Evolutionary conservation across 2,797 vertebrate genomes (phyloP), one percentile per base, ranked within the genome.

Genomic region (Uromys caudimaculatus): DNA sequence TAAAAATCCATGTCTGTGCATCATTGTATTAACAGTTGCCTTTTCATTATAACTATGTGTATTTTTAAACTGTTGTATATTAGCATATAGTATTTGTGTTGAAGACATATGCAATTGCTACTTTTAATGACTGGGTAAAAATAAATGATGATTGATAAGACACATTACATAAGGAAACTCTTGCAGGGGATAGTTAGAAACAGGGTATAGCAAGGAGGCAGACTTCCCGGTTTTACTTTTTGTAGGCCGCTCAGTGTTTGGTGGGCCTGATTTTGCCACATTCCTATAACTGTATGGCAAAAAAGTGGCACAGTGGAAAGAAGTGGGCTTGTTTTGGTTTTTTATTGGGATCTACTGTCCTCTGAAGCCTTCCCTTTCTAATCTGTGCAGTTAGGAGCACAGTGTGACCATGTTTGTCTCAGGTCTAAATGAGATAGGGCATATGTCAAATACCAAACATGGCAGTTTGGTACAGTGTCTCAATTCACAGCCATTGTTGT

Each of bases 381-480:
- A 79, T 76, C 27, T 75, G n/a, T 62, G 86, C 35, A 79, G 52
- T 38, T n/a, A 84, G 23, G 87, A 52, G 17, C 76, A 92, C 58
- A 79, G 71, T 32, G 52, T 24, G 73, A 90, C 32, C 90, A 50
- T 69, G n/a, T 69, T 75, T 84, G 92, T 73, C 96, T 91, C 82
- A 90, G 41, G 82, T 84, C 32, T 62, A 96, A 95, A 78, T 91
- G 71, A 96, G 69, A 96, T 67, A 77, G 35, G 24, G 38, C 54
- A 41, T 69, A 76, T 60, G 88, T 35, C 92, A 82, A 89, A 23
- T 16, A 76, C 35, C 52, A 50, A 95, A 41, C 38, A 35, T 38
- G 94, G 54, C 14, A 4, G 69, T 88, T 67, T 90, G 85, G 77
- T 29, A 71, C 27, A 10, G 29, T 79, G 82, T 90, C 56, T 86